Evolutionary conservation across 2,113 vertebrate species (phyloP), one percentile per base, ranked within the genome.

Genomic region (Onychostoma macrolepis): DNA sequence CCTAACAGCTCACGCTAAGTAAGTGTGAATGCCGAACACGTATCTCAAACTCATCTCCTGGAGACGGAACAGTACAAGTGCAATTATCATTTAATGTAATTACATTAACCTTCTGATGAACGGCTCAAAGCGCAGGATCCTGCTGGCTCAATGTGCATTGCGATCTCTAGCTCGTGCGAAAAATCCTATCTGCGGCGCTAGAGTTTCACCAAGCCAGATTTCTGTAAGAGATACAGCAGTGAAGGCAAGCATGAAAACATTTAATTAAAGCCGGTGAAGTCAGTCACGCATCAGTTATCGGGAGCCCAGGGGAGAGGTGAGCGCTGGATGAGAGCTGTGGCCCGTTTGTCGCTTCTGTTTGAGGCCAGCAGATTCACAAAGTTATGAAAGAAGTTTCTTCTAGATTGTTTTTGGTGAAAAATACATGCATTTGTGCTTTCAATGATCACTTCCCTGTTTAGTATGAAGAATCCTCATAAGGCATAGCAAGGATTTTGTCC

Each of bases 251-350:
- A 92, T 92, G 91, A 90, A 92, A 90, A 92, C 92, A 94, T 93
- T 94, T 94, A 93, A 95, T 94, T 93, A 94, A 93, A 94, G 90
- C 91, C 82, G 82, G 90, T 92, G 88, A 93, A 93, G 91, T 93
- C 90, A 92, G 88, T 90, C 92, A 90, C 90, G 92, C 94, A 93
- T 92, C 93, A 92, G 93, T 88, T 90, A 89, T 86, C 89, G 82
- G 89, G 89, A 78, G 91, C 90, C 90, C 65, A 87, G 91, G 93
- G 92, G 93, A 77, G 28, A 78, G n/a, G 58, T 12, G 33, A 11
- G 26, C 28, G 41, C 69, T 77, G 61, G 84, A 85, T 69, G 41
- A 67, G 30, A 28, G 38, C 56, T 67, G 30, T 8, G 30, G 26
- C 56, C 24, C 9, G 8, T 61, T 61, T 61, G 56, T 61, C 56